These are phyloP conservation scores for Thymelicus lineola DNA, from an alignment of 2,888 invertebrate species.

Conservation along the genomic window DNA sequence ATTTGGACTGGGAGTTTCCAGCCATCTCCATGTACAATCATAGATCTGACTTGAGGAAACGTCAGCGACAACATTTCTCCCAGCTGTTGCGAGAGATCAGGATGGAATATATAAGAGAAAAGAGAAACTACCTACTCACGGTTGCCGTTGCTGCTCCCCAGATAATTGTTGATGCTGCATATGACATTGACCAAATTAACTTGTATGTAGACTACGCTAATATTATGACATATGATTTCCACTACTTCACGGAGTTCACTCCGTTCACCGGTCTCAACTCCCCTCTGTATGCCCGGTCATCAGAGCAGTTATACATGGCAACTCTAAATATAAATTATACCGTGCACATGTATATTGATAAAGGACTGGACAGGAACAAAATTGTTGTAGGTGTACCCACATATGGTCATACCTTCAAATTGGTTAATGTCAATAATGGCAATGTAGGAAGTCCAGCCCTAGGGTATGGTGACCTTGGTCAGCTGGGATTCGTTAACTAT, in stretches of 20 bases:
- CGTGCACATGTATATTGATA: conserved; percentile 89
- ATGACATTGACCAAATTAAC: conserved; percentile 91
- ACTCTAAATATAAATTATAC: conserved; percentile 94
- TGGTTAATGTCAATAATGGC: conserved; percentile 88
- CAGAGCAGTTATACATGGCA: conserved; percentile 87
- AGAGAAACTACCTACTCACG: conserved; percentile 86
- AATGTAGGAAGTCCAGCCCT: conserved; percentile 89
- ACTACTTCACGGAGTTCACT: conserved; percentile 89
- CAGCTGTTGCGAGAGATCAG: conserved; percentile 90
- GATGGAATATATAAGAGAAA: conserved; percentile 86
- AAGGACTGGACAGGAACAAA: conserved; percentile 91
- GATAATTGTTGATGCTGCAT: conserved; percentile 90
- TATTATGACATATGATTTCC: conserved; percentile 97
- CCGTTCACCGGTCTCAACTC: conserved; percentile 95
- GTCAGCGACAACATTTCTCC: conserved; percentile 90
- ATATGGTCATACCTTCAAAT: conserved; percentile 92
- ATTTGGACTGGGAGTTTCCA: conserved; percentile 96
- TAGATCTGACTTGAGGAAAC: conserved; percentile 43
- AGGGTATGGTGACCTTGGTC: conserved; percentile 88
- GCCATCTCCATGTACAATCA: conserved; percentile 82
- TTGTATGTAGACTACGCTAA: conserved; percentile 94
- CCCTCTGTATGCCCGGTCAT: conserved; percentile 87
- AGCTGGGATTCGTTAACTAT: conserved; percentile 89
- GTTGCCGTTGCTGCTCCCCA: conserved; percentile 93
- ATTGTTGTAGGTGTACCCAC: conserved; percentile 94